phyloP scores from a whole-genome alignment of 2,113 vertebrate genomes.

The Myotis yumanensis region DNA sequence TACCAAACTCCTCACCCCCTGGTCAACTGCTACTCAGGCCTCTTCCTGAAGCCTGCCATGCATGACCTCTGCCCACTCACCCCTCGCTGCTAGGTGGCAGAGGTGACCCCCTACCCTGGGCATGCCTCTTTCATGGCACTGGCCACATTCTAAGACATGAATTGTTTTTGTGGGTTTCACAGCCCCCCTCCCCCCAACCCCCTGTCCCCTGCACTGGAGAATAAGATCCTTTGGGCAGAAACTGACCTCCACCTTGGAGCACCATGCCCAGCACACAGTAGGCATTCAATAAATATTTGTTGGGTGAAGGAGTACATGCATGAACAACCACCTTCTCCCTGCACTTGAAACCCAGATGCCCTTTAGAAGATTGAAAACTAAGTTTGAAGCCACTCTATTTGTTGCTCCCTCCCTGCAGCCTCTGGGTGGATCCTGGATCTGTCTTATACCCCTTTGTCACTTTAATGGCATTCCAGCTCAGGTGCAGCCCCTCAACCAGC shows the following conservation, averaged over 20 bases:
- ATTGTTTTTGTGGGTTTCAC: background rate
- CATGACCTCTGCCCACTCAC: background rate
- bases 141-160: background rate
- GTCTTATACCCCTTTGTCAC: constrained; percentile 38
- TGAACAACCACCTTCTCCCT: background rate
- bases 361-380: background rate
- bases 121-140: background rate
- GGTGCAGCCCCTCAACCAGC: background rate
- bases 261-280: background rate
- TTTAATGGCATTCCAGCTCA: background rate
- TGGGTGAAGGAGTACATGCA: background rate
- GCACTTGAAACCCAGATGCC: background rate
- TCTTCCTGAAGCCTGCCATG: background rate
- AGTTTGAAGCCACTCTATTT: background rate
- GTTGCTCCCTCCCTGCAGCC: background rate
- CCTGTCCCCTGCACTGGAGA: accelerated
- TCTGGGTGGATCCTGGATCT: background rate
- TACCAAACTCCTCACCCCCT: background rate
- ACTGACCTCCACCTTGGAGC: background rate
- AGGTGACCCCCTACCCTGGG: background rate
- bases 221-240: background rate
- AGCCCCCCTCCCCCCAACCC: too few relatives aligned
- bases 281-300: constrained; percentile 48
- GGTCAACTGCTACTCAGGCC: background rate
- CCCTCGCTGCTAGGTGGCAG: accelerated